Evolutionary conservation across 2,888 invertebrate species (phyloP).

Genomic region (Coremacera marginata): DNA sequence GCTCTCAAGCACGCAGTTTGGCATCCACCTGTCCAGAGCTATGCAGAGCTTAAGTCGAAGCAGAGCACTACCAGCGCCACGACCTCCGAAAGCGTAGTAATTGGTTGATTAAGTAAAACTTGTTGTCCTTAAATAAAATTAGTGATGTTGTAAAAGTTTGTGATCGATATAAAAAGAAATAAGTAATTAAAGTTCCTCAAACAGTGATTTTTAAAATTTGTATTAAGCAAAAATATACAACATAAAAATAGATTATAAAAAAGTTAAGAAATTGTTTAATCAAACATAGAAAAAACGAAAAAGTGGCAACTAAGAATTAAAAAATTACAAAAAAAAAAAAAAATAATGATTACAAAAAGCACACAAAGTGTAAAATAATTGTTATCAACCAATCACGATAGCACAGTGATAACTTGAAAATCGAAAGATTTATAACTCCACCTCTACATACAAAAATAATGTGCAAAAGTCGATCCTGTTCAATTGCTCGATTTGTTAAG

Average conservation of each 20-base stretch:
- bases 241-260: not conserved
- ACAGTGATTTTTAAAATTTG: slow-evolving; percentile 28
- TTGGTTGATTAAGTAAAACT: slow-evolving; percentile 8
- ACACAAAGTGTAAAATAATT: not conserved
- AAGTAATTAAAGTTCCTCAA: slow-evolving; percentile 34
- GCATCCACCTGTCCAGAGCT: slow-evolving; percentile 48
- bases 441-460: slow-evolving; percentile 16
- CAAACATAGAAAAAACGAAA: not conserved
- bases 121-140: slow-evolving; percentile 6
- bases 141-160: slow-evolving; percentile 19
- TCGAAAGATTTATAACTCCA: not conserved
- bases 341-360: not conserved
- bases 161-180: slow-evolving; percentile 21
- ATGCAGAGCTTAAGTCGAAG: slow-evolving; percentile 50
- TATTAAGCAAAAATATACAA: not conserved
- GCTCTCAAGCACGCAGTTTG: slow-evolving; percentile 44
- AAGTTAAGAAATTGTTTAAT: not conserved
- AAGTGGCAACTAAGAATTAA: not conserved
- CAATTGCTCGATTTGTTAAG: slow-evolving; percentile 5
- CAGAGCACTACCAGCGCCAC: slow-evolving; percentile 52
- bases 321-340: too few species aligned
- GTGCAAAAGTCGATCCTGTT: slow-evolving; percentile 7
- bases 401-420: not conserved
- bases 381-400: not conserved
- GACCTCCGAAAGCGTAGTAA: slow-evolving; percentile 50